Evolutionary conservation across 2,888 invertebrate genomes (phyloP).

Genomic region (Acanthosepion lycidas): DNA sequence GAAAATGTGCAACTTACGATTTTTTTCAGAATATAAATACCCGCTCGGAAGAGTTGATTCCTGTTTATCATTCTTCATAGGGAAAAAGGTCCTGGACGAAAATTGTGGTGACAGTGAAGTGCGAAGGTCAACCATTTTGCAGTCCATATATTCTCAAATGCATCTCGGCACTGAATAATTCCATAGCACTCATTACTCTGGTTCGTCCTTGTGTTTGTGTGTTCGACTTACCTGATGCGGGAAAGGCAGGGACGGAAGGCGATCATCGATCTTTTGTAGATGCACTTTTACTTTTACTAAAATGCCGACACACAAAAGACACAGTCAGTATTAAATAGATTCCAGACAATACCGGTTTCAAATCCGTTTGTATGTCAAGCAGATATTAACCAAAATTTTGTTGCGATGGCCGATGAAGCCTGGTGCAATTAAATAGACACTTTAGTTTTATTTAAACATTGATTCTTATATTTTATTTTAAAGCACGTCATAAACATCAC

Average conservation of each 20-base stretch:
- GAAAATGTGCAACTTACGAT: neutral
- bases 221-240: neutral
- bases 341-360: neutral
- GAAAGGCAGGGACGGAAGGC: neutral
- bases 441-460: too few species aligned
- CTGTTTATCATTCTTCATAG: neutral
- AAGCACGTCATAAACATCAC: too few species aligned
- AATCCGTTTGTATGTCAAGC: too few species aligned
- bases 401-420: too few species aligned
- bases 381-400: too few species aligned
- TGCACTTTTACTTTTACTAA: neutral
- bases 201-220: neutral
- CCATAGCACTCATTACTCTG: neutral
- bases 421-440: too few species aligned
- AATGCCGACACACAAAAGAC: neutral
- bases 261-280: neutral
- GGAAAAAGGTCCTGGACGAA: neutral
- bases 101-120: neutral
- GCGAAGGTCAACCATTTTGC: neutral
- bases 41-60: neutral
- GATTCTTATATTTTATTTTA: too few species aligned
- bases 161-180: neutral
- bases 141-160: neutral
- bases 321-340: neutral
- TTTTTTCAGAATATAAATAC: neutral